Evolutionary conservation across 1,140 invertebrate species (phyloP), one percentile per base, ranked within the genome.

Genomic region (Lethrus apterus): DNA sequence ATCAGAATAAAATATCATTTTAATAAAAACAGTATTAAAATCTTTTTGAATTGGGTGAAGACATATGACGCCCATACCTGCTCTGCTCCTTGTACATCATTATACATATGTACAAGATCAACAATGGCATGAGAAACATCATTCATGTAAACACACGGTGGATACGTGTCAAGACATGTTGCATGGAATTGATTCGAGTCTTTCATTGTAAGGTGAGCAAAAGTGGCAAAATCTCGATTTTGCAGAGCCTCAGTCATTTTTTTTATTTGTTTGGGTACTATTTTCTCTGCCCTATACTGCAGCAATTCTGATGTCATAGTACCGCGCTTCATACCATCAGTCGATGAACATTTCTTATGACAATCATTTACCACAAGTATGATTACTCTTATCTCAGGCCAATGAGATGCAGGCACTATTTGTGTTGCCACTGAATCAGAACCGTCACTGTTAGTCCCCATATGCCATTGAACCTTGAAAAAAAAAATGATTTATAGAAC

Each of bases 181-280:
- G 94, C 92, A 75, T 99, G 97, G 58, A 99, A 83, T 67, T 97
- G 89, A 78, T 99, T 99, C 40, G 93, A 97, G 60, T 99, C 97
- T 68, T 83, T 83, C 87, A 99, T 99, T 11, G 93, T 97, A 5
- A 98, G 74, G 66, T 90, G 80, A 19, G 90, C 93, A 77, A 99
- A 96, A 36, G 66, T 77, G 24, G 77, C 52, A 68, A 98, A 99
- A 72, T 99, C 76, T 62, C 76, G 85, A 0, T 78, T 57, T 20
- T 72, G 42, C 40, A 99, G 95, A 5, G 94, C 73, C 52, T 76
- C 56, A 48, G 74, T 77, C 40, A 97, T 92, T 46, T 72, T 60
- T 40, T 77, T 61, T 1, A 84, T 77, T 60, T 84, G 73, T 52
- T 76, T 67, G 2, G 88, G 86, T 0, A 98, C 85, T 59, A 82